Base-by-base conservation (phyloP, 2,888 invertebrate species). In the Melanargia galathea region DNA sequence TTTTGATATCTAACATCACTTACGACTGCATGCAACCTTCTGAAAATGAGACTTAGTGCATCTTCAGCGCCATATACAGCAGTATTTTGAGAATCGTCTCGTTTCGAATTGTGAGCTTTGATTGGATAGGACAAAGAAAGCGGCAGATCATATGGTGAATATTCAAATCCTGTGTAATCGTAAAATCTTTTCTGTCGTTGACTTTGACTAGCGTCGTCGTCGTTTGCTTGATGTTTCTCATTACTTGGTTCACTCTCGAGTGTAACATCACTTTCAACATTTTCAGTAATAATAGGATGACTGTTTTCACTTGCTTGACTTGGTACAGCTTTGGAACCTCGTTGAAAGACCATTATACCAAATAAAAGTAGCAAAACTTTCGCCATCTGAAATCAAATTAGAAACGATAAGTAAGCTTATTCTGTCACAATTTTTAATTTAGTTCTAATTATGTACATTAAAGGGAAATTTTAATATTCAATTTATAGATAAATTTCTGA, bases 351-450 rank as follows among this genome's bases (percentile, higher is more conserved):
- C 63, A 86, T 70, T 63, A 82, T 64, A 61, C 76, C 76, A 63
- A 83, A 64, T 57, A 83, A 30, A 16, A 80, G 30, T 26, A 71
- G 69, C 22, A 69, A 66, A 55, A 75, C 40, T 65, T 60, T 73
- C 73, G 73, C 76, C 89, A 90, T 90, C 90, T 90, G 89, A 61
- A 89, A 90, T 66, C 55, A 51, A 71, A 70, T 62, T 70, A 57
- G 70, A n/a, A 57, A 43, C 26, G 11, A 26, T 55, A 18, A 16
- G 11, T 16, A 40, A 16, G 20, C 2, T 16, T 43, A 40, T 4
- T 10, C 2, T n/a, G 3, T 18, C 4, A 30, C 5, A 51, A n/a
- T n/a, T 30, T 51, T 16, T 30, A 7, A 8, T 49, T 16, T 30
- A 49, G n/a, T 5, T 46, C 13, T 20, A 22, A 20, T 20, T 46